Evolutionary conservation across 2,888 invertebrate genomes (phyloP).

Genomic region (Drosophila mulleri): DNA sequence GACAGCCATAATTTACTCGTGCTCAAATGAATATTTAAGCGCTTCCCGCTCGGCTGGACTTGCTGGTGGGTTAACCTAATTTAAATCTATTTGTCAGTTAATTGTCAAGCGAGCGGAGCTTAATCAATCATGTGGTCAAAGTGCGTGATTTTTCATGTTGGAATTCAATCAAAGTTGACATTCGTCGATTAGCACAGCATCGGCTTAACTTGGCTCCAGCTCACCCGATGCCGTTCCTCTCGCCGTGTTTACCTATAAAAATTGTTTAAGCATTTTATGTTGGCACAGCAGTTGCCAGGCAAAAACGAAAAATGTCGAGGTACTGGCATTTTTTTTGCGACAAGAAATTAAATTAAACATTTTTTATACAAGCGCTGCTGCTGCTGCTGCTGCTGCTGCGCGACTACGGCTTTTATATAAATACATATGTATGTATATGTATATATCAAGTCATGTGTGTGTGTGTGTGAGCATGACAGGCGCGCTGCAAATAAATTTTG

Average conservation of each 20-base stretch:
- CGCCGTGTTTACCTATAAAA: constrained; percentile 69
- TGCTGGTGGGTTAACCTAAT: constrained; percentile 19
- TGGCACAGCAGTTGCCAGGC: constrained; percentile 73
- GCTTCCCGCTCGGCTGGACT: not conserved
- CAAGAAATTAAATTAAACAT: constrained; percentile 74
- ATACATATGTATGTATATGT: constrained; percentile 42
- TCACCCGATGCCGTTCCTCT: not conserved
- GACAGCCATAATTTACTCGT: not conserved
- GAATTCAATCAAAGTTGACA: constrained; percentile 74
- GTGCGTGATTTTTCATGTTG: constrained; percentile 41
- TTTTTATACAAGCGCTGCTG: constrained; percentile 61
- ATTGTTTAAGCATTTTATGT: constrained; percentile 81
- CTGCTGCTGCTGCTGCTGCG: not conserved
- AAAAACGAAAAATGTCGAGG: constrained; percentile 18
- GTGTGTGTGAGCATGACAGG: constrained; percentile 45
- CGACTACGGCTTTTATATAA: constrained; percentile 12
- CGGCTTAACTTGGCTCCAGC: constrained; percentile 24
- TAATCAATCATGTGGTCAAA: constrained; percentile 50
- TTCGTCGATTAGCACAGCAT: constrained; percentile 65
- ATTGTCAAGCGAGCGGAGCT: constrained; percentile 44
- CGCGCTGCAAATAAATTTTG: constrained; percentile 73
- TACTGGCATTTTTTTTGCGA: constrained; percentile 52
- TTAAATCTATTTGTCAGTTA: constrained; percentile 24
- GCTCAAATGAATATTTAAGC: not conserved
- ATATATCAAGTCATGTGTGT: not conserved